Evolutionary conservation across 2,888 invertebrate species (phyloP), one percentile per base, ranked within the genome.

Genomic region (Papilio demoleus): DNA sequence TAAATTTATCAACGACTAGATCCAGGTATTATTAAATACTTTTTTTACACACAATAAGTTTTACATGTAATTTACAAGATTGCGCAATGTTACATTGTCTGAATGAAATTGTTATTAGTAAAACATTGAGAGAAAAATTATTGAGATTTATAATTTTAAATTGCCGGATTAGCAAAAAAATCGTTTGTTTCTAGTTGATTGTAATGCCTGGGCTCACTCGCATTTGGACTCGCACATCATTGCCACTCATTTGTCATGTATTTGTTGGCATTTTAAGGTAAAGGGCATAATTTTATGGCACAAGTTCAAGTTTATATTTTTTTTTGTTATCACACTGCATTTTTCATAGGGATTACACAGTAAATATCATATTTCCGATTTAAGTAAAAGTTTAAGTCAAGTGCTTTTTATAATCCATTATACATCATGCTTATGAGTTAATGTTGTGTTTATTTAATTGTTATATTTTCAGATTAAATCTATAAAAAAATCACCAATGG

Each of bases 261-360:
- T 80, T 86, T 81, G 74, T 80, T 78, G 77, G 81, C 77, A 81
- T 85, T 67, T 67, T 88, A 75, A 88, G 88, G 87, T 89, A 89
- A 87, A 79, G 19, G 24, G 34, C 34, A 56, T 40, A 56, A 24
- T n/a, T 42, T 40, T 42, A 31, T 27, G 12, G 27, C 27, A 27
- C 4, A 56, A 24, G 2, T 31, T 31, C 31, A 56, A 56, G 17
- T 45, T 22, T 22, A 50, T 24, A 50, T 58, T 24, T 36, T 45
- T 47, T 69, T 59, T 19, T 47, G 8, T 56, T 34, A 53, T 58
- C 31, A 40, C 4, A 14, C 14, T 45, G 22, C 22, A 45, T 19
- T 45, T 12, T 42, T n/a, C 8, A 19, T 45, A 45, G 22, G 22
- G 11, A 45, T 4, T 42, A 22, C 11, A 45, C 9, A 34, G 11